Conservation (phyloP, 2,113 vertebrate genomes). For the Clarias batrachus region DNA sequence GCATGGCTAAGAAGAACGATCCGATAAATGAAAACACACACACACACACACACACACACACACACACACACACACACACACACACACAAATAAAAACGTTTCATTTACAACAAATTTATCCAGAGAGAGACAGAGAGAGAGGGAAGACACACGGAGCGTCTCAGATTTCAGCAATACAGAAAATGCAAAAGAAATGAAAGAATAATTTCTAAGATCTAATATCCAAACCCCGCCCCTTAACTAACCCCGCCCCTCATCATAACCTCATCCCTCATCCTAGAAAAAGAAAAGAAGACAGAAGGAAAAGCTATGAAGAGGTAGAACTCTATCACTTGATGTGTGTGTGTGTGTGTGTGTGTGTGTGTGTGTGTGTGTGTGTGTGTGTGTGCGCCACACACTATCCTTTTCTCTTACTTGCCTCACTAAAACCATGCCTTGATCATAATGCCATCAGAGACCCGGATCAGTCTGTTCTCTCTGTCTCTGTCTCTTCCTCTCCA, state of each 20-base stretch:
- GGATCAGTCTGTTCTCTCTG: conserved; percentile 12
- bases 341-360: neutral
- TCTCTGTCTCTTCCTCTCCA: neutral
- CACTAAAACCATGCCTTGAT: conserved; percentile 25
- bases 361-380: neutral
- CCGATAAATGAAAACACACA: too few species aligned
- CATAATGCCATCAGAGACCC: conserved; percentile 38
- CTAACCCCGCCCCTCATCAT: neutral
- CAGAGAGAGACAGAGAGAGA: neutral
- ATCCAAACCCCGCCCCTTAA: neutral
- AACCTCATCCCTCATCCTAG: neutral
- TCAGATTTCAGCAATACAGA: conserved; percentile 41
- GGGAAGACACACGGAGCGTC: conserved; percentile 8
- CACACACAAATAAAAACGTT: neutral
- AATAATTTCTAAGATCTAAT: neutral
- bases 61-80: too few species aligned
- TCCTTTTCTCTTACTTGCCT: conserved; percentile 2
- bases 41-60: too few species aligned
- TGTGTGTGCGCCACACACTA: neutral
- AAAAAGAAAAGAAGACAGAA: neutral
- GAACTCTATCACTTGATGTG: neutral
- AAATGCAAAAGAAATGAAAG: neutral
- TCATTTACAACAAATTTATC: too few species aligned
- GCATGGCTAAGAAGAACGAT: neutral
- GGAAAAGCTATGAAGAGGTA: neutral